Evolutionary conservation across 30 jellyfish, hydroid and myxozoan genomes (phyloP).

Genomic region (Cassiopea xamachana): DNA sequence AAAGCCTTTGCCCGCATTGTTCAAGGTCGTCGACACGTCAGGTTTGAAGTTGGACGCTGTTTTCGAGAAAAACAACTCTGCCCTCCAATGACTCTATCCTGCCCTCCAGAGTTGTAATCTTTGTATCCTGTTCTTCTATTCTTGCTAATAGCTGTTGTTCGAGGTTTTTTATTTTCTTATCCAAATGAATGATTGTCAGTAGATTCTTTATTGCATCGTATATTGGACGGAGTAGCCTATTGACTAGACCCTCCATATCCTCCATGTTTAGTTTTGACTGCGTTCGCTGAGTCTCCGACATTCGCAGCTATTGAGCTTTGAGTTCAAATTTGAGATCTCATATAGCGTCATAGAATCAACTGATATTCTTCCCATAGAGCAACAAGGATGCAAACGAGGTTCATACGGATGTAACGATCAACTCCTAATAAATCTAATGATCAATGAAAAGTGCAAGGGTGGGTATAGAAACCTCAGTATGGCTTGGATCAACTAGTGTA

Average conservation of each 20-base stretch:
- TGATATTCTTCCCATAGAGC: too few relatives aligned
- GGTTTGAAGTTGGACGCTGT: background rate
- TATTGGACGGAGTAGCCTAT: conserved; percentile 1
- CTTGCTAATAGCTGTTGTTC: conserved; percentile 24
- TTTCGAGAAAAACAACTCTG: conserved; percentile 18
- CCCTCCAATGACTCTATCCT: conserved; percentile 40
- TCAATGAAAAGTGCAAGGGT: too few relatives aligned
- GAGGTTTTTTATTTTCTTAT: conserved; percentile 21
- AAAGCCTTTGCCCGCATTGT: conserved; percentile 30
- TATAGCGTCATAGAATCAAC: too few relatives aligned
- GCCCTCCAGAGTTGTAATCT: conserved; percentile 22
- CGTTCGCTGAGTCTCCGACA: conserved; percentile 2
- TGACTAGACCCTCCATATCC: conserved; percentile 48
- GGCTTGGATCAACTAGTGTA: too few relatives aligned
- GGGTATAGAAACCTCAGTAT: too few relatives aligned
- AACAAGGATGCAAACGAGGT: too few relatives aligned
- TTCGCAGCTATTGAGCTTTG: background rate
- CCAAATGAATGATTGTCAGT: conserved; percentile 29
- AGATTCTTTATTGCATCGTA: conserved; percentile 11
- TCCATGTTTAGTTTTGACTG: conserved; percentile 36
- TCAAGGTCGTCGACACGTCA: conserved; percentile 21
- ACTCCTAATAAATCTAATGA: too few relatives aligned
- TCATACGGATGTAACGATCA: too few relatives aligned
- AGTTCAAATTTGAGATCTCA: conserved; percentile 34
- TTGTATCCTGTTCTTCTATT: conserved; percentile 36